A percentile compares a stretch with the other conserved stretches of the same genome.
Evolutionary conservation across 2,113 vertebrate genomes (phyloP).

Genomic region (Percina caprodes): DNA sequence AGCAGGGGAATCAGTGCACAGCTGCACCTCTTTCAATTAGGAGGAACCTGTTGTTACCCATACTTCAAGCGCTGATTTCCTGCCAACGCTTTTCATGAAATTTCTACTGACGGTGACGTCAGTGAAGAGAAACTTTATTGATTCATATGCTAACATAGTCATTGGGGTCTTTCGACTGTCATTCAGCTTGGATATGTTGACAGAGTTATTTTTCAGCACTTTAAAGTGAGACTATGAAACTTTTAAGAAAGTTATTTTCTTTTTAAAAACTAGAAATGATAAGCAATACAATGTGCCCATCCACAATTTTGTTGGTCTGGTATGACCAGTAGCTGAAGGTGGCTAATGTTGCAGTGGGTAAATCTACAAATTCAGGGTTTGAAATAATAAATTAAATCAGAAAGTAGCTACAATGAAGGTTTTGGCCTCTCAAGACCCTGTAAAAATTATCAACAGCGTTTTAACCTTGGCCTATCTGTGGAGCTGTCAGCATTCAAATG

Average conservation of each 20-base stretch:
- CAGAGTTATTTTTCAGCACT: neutral
- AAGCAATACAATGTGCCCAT: neutral
- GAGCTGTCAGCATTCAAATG: slow-evolving; percentile 26
- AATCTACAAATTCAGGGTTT: slow-evolving; percentile 2
- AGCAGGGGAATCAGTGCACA: slow-evolving; percentile 48
- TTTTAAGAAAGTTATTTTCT: neutral
- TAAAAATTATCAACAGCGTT: slow-evolving; percentile 23
- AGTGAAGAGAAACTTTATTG: slow-evolving; percentile 8
- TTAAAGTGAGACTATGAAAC: neutral
- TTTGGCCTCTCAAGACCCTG: slow-evolving; percentile 16
- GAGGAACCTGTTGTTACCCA: slow-evolving; percentile 39
- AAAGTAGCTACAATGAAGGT: slow-evolving; percentile 7
- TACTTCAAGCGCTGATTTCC: slow-evolving; percentile 41
- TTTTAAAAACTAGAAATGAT: neutral
- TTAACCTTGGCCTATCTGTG: slow-evolving; percentile 43
- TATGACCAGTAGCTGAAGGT: neutral
- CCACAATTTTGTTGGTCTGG: neutral
- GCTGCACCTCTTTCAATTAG: slow-evolving; percentile 68
- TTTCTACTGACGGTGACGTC: slow-evolving; percentile 15
- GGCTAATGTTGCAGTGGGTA: neutral
- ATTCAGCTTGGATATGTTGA: neutral
- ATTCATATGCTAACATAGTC: neutral
- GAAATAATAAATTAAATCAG: slow-evolving; percentile 45
- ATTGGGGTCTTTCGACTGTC: neutral
- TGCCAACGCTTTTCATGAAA: slow-evolving; percentile 6